These are phyloP conservation scores for Corapipo altera DNA, from an alignment of 2,113 vertebrate genomes.

Conservation along the genomic window DNA sequence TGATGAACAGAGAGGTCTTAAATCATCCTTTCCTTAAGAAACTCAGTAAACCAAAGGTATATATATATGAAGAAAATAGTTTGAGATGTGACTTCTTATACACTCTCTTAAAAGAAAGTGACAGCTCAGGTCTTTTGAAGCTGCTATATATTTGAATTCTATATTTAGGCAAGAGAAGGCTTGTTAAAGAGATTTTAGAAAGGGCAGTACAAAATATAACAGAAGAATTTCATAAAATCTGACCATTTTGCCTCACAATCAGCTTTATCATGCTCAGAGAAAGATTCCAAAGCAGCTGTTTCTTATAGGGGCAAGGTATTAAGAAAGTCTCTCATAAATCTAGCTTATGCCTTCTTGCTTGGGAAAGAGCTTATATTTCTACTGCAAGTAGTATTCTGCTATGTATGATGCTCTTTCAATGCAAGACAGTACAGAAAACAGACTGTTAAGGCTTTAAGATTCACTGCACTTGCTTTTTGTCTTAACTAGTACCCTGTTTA, in stretches of 20 bases:
- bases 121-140: neutral
- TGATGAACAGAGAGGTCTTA: neutral
- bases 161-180: neutral
- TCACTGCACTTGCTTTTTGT: neutral
- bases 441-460: neutral
- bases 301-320: neutral
- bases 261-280: neutral
- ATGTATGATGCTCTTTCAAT: neutral
- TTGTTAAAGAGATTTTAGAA: neutral
- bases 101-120: neutral
- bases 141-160: neutral
- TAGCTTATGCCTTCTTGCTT: neutral
- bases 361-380: neutral
- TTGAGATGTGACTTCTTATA: neutral
- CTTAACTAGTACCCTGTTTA: neutral
- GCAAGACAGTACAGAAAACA: neutral
- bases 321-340: neutral
- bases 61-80: neutral
- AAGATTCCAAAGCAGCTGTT: neutral
- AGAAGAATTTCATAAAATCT: neutral
- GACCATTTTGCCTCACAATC: neutral
- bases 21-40: neutral
- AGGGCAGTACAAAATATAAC: neutral
- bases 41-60: neutral
- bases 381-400: neutral